Percentiles rank a stretch among this genome's conserved stretches.
Evolutionary conservation across 2,888 invertebrate genomes (phyloP).

Genomic region (Limenitis camilla): DNA sequence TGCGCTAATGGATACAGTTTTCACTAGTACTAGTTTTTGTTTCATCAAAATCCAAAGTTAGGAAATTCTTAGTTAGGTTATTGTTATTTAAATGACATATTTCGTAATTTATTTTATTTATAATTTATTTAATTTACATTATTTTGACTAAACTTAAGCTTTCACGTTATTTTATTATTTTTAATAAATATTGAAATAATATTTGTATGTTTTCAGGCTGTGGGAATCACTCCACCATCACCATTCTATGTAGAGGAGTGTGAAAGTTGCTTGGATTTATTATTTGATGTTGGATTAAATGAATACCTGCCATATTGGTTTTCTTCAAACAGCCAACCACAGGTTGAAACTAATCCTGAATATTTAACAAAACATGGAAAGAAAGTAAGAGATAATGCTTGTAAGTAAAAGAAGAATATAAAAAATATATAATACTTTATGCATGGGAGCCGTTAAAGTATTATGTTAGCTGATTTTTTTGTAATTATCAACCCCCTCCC

Average conservation of each 20-base stretch:
- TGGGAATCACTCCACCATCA: constrained; percentile 80
- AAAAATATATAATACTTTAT: background rate
- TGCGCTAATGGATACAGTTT: too few relatives aligned
- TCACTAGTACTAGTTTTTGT: too few relatives aligned
- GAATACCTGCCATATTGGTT: constrained; percentile 81
- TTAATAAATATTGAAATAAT: background rate
- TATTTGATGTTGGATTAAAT: constrained; percentile 84
- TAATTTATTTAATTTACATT: too few relatives aligned
- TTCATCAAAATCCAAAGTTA: too few relatives aligned
- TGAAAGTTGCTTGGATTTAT: constrained; percentile 85
- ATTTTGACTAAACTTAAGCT: too few relatives aligned
- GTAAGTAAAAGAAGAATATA: constrained; percentile 32
- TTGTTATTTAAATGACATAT: too few relatives aligned
- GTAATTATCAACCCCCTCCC: too few relatives aligned
- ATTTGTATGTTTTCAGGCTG: constrained; percentile 51
- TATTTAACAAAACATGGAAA: constrained; percentile 51
- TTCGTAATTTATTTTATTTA: too few relatives aligned
- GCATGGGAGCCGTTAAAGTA: background rate
- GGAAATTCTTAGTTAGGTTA: too few relatives aligned
- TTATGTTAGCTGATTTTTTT: too few relatives aligned
- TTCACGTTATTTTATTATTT: background rate
- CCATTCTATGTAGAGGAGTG: constrained; percentile 93
- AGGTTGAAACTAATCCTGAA: constrained; percentile 61
- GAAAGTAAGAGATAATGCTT: constrained; percentile 50
- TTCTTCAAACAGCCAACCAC: constrained; percentile 78